Percentiles rank a stretch among this genome's conserved stretches.
Conservation (phyloP, 2,888 invertebrate species). For the Oligia strigilis region DNA sequence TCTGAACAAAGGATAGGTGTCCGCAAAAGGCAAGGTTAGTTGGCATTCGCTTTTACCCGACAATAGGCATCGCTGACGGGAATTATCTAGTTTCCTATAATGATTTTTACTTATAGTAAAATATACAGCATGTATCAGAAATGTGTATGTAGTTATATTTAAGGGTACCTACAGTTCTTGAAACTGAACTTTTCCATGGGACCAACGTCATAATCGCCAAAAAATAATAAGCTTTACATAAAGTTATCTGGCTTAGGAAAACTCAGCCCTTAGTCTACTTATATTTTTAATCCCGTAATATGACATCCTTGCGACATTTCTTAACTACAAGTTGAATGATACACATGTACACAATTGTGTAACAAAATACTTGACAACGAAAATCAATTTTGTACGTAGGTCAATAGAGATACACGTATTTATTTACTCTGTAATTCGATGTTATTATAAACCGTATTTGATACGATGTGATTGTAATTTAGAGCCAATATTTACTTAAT, state of each 20-base stretch:
- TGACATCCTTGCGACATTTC: background rate
- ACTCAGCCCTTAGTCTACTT: background rate
- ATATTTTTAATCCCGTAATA: background rate
- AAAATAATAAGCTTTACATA: background rate
- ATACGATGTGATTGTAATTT: conserved; percentile 49
- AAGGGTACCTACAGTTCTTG: too few species aligned
- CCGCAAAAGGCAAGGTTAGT: background rate
- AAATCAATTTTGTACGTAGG: conserved; percentile 29
- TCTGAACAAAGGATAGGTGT: background rate
- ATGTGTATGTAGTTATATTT: background rate
- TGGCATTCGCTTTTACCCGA: background rate
- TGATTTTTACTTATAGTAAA: background rate
- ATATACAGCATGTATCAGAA: background rate
- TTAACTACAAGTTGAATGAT: background rate
- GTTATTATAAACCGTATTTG: conserved; percentile 32
- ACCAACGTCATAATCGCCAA: background rate
- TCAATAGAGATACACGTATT: conserved; percentile 30
- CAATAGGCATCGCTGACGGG: background rate
- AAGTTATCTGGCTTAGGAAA: background rate
- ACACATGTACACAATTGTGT: background rate
- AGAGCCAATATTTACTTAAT: conserved; percentile 49
- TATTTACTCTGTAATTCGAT: conserved; percentile 39
- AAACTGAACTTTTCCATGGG: background rate
- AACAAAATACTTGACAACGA: conserved; percentile 21
- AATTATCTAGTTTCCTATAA: background rate